Evolutionary conservation across 2,888 invertebrate genomes (phyloP).

Genomic region (Lacanobia oleracea): DNA sequence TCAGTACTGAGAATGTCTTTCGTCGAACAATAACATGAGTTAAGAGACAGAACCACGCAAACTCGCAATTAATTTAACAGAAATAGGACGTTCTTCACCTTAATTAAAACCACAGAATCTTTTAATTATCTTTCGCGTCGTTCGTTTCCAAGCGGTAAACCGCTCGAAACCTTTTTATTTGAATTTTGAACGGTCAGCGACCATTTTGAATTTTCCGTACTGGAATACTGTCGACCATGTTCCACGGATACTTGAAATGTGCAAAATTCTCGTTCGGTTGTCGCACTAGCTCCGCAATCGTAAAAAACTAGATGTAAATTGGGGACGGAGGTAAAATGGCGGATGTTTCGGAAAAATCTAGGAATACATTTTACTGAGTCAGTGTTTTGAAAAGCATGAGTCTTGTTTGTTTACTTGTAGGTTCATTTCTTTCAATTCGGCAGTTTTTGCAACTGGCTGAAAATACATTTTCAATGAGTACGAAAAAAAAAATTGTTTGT

Average conservation of each 20-base stretch:
- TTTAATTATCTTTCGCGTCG: slow-evolving; percentile 32
- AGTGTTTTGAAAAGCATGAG: not conserved
- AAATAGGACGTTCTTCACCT: slow-evolving; percentile 16
- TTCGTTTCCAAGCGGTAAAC: slow-evolving; percentile 1
- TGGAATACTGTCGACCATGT: slow-evolving; percentile 16
- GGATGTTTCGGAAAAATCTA: not conserved
- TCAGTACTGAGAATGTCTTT: slow-evolving; percentile 20
- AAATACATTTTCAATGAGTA: no score
- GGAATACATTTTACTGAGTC: not conserved
- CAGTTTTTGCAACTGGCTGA: not conserved
- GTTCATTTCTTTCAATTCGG: not conserved
- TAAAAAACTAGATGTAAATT: slow-evolving; percentile 29
- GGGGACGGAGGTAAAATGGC: not conserved
- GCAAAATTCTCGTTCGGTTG: slow-evolving; percentile 1
- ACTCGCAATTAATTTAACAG: slow-evolving; percentile 34
- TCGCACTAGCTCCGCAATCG: slow-evolving; percentile 16
- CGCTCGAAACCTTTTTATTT: slow-evolving; percentile 26
- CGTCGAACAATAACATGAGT: slow-evolving; percentile 10
- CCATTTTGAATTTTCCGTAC: not conserved
- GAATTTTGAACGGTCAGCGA: slow-evolving; percentile 25
- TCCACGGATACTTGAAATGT: not conserved
- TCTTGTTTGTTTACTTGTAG: not conserved
- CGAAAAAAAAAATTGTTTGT: no score
- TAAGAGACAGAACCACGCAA: slow-evolving; percentile 7
- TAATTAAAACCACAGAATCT: slow-evolving; percentile 39